Conservation (phyloP, 2,888 invertebrate genomes). For the Synergus gifuensis region DNA sequence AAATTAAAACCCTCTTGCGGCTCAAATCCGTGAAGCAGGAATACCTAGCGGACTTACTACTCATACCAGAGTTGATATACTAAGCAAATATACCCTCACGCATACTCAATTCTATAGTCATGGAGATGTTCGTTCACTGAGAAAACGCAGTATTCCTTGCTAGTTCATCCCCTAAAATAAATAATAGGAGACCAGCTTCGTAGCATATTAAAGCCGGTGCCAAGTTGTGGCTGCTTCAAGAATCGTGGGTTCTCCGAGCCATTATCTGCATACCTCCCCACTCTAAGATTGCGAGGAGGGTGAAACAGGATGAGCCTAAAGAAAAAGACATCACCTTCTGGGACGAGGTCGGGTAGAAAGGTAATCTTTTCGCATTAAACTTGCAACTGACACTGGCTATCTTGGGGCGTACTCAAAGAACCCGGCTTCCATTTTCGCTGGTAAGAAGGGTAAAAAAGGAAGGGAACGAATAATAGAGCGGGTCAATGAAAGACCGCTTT, state of each 20-base stretch:
- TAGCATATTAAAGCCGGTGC: slow-evolving; percentile 14
- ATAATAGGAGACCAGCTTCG: background rate
- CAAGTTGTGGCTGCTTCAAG: slow-evolving; percentile 30
- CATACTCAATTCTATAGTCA: background rate
- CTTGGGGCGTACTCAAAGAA: slow-evolving; percentile 16
- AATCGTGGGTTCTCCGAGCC: background rate
- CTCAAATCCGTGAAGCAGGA: background rate
- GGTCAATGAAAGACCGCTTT: slow-evolving; percentile 16
- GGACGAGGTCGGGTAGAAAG: slow-evolving; percentile 35
- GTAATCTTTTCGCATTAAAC: slow-evolving; percentile 42
- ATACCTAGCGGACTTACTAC: background rate
- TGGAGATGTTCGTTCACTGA: background rate
- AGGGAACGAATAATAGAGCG: slow-evolving; percentile 23
- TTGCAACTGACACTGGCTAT: slow-evolving; percentile 38
- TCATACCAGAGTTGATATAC: background rate
- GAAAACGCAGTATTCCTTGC: background rate
- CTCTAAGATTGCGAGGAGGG: slow-evolving; percentile 11
- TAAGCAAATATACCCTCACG: background rate
- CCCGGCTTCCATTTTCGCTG: slow-evolving; percentile 25
- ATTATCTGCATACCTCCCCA: slow-evolving; percentile 21
- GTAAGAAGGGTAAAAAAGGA: slow-evolving; percentile 22
- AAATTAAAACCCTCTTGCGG: background rate
- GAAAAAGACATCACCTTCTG: slow-evolving; percentile 37
- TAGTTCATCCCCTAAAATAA: slow-evolving; percentile 19
- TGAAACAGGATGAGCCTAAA: slow-evolving; percentile 5